Percentiles rank a stretch among this genome's conserved stretches.
phyloP scores from a whole-genome alignment of 2,888 invertebrate species.

The Ectemnius cavifrons region DNA sequence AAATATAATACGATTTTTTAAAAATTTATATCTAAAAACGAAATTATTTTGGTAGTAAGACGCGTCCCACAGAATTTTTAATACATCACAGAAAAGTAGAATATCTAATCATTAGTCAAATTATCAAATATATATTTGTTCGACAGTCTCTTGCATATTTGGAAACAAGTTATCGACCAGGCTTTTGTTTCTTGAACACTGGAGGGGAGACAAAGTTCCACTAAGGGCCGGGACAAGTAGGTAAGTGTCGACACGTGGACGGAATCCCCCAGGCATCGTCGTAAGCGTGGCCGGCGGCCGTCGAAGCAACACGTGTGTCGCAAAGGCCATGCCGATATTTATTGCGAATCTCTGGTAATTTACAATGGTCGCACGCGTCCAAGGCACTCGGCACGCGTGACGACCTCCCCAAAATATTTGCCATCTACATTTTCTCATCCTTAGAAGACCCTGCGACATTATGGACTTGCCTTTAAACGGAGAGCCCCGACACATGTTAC shows the following conservation, averaged over 20 bases:
- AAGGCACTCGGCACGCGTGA: slow-evolving; percentile 31
- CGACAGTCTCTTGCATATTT: too few relatives aligned
- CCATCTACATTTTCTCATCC: slow-evolving; percentile 14
- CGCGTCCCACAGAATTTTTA: too few relatives aligned
- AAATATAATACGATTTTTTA: too few relatives aligned
- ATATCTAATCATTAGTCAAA: too few relatives aligned
- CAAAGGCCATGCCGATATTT: slow-evolving; percentile 44
- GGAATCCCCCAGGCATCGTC: neutral
- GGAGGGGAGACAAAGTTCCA: slow-evolving; percentile 30
- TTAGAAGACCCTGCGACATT: slow-evolving; percentile 1
- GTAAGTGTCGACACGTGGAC: slow-evolving; percentile 32
- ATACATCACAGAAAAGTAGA: too few relatives aligned
- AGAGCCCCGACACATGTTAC: slow-evolving; percentile 9
- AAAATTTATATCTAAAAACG: too few relatives aligned
- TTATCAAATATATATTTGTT: too few relatives aligned
- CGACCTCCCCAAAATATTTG: slow-evolving; percentile 54
- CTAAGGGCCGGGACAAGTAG: slow-evolving; percentile 9
- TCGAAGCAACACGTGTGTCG: slow-evolving; percentile 54
- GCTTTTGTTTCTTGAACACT: neutral
- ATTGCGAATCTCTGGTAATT: slow-evolving; percentile 43
- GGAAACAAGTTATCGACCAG: too few relatives aligned
- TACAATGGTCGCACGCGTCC: slow-evolving; percentile 55
- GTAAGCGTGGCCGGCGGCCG: slow-evolving; percentile 30
- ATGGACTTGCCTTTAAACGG: too few relatives aligned
- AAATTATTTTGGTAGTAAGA: too few relatives aligned